Evolutionary conservation across 2,113 vertebrate species (phyloP), one percentile per base, ranked within the genome.

Genomic region (Prochilodus magdalenae): DNA sequence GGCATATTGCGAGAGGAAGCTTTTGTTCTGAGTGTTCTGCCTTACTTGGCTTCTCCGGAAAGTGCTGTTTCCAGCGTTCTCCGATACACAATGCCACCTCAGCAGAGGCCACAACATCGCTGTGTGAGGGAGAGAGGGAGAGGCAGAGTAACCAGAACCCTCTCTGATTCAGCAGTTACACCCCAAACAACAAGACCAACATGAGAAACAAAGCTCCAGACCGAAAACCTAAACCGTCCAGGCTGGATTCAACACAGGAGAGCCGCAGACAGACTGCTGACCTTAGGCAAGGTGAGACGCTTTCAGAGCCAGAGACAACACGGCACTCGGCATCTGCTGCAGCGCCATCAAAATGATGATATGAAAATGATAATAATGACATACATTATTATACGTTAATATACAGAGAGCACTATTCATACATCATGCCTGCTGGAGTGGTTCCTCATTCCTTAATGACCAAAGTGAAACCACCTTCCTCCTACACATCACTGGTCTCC

Each of bases 111-210:
- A 15, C 77, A 71, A 81, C 73, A 82, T 82, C 76, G 76, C 53
- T 79, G 57, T 55, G 29, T 49, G 80, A 60, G 16, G 53, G n/a
- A 26, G n/a, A 24, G 24, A 62, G 59, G 27, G 3, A 29, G 26
- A 63, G 60, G 29, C 16, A 29, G 26, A 63, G 60, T 78, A 81
- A 67, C 65, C 57, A 66, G 83, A 86, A 84, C 51, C 69, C 76
- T 77, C 79, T 49, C 63, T 73, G 79, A 82, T 77, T 83, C 69
- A 75, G 75, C 40, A 13, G 8, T 57, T 82, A 79, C 59, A 78
- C 47, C 36, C 78, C 29, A 79, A 87, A 87, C 81, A 81, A 70
- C 83, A 79, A 83, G 79, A 36, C 51, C 36, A 66, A 80, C 79
- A 75, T 57, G 66, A 60, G 62, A 73, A 69, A 79, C 65, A 79